A percentile compares a stretch with the other conserved stretches of the same genome.
These are phyloP conservation scores for Camelus dromedarius DNA, from an alignment of 2,113 vertebrate species.

Conservation along the genomic window DNA sequence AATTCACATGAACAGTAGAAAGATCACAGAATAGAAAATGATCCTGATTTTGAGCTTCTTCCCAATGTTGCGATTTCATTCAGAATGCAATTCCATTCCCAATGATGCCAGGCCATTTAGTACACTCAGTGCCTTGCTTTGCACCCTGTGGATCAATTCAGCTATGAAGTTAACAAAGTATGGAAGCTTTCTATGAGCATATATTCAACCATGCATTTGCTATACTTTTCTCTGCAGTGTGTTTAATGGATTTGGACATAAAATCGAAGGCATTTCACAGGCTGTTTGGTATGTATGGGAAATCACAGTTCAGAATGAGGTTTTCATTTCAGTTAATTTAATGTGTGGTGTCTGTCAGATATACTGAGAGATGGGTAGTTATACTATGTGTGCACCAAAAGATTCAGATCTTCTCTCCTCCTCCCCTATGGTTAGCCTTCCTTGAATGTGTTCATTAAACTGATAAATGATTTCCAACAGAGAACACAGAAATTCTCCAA, in stretches of 20 bases:
- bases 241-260: slow-evolving; percentile 80
- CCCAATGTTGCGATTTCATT: slow-evolving; percentile 30
- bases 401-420: slow-evolving; percentile 48
- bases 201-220: slow-evolving; percentile 57
- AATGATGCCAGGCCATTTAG: background rate
- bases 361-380: slow-evolving; percentile 70
- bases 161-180: slow-evolving; percentile 67
- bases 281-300: slow-evolving; percentile 75
- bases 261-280: slow-evolving; percentile 79
- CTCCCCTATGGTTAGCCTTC: slow-evolving; percentile 63
- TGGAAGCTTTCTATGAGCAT: slow-evolving; percentile 66
- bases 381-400: slow-evolving; percentile 57
- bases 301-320: slow-evolving; percentile 70
- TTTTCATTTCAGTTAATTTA: slow-evolving; percentile 82
- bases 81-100: slow-evolving; percentile 26
- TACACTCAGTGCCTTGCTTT: slow-evolving; percentile 39
- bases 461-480: slow-evolving; percentile 74
- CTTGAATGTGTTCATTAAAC: slow-evolving; percentile 68
- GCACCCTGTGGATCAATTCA: slow-evolving; percentile 65
- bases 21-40: slow-evolving; percentile 20
- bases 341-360: slow-evolving; percentile 78
- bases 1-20: slow-evolving; percentile 19
- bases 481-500: slow-evolving; percentile 65
- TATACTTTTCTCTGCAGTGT: slow-evolving; percentile 10
- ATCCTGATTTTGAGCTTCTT: background rate